Percentiles rank a stretch among this genome's conserved stretches.
Evolutionary conservation across 2,888 invertebrate genomes (phyloP).

Genomic region (Pomacea canaliculata): DNA sequence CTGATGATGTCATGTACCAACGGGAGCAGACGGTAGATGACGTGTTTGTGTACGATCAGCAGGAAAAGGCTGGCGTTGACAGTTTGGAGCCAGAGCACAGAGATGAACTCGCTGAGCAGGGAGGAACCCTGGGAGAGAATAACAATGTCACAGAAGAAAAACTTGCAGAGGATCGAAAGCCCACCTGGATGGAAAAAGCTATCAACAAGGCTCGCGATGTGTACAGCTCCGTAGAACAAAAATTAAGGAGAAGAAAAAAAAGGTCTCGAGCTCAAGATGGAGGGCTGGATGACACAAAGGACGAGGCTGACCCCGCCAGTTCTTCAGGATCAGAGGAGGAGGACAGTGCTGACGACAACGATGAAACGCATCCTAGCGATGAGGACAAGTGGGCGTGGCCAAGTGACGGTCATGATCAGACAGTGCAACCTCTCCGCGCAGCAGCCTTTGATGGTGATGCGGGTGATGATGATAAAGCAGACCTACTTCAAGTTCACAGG

Average conservation of each 20-base stretch:
- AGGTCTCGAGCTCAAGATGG: background rate
- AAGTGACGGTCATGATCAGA: background rate
- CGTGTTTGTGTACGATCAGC: background rate
- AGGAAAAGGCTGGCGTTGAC: background rate
- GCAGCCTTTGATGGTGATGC: background rate
- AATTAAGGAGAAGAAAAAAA: background rate
- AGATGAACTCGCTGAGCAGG: background rate
- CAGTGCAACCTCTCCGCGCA: too few relatives aligned
- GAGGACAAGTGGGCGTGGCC: background rate
- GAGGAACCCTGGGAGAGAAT: background rate
- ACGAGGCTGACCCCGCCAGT: background rate
- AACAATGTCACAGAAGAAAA: background rate
- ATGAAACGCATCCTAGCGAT: background rate
- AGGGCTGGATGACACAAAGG: background rate
- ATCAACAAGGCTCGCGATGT: background rate
- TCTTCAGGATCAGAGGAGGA: background rate
- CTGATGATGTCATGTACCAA: slow-evolving; percentile 5
- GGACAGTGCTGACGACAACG: background rate
- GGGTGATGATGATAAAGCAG: background rate
- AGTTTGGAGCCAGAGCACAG: background rate
- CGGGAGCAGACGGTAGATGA: background rate
- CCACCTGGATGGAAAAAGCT: slow-evolving; percentile 10
- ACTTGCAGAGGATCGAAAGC: background rate
- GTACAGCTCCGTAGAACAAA: background rate
- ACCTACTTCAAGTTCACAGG: background rate